Base-by-base conservation (phyloP, 2,888 invertebrate genomes). In the Eristalis tenax region DNA sequence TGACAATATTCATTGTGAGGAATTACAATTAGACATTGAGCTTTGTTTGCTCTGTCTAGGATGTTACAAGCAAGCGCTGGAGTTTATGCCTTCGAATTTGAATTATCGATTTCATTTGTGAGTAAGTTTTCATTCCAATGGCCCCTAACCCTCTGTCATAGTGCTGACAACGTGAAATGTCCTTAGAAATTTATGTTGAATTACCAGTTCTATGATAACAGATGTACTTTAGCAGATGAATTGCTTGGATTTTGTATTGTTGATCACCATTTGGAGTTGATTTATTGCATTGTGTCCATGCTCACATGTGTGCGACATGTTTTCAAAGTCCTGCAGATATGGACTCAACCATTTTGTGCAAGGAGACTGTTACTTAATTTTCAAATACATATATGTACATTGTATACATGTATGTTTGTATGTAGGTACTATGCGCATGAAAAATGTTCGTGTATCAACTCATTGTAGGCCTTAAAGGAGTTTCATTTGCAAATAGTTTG, bases 81-180 rank as follows among this genome's bases (percentile, higher is more conserved):
- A 61, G 63, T 63, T 43, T 32, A 28, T 63, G 50, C 35, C 66
- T 57, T 77, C 57, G 76, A 70, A 70, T 82, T 76, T 82, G 76
- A 82, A 70, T 70, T 76, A 82, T 76, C 81, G 81, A 76, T 70
- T 76, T 82, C 70, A 70, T 81, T 75, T 75, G 74, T 40, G 75
- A 75, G 40, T 56, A 76, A 82, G 69, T 76, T 82, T 76, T 64
- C 40, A 65, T 82, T 70, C 56, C 35, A 65, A 70, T 70, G 6
- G 43, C 23, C 4, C 69, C 38, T 23, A 6, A 22, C n/a, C 43
- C 22, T 68, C 6, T 76, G 23, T 18, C 18, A 10, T 28, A 56
- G 22, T 77, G 69, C 69, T 69, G 63, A 63, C 56, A 66, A 57
- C 13, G 75, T 38, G 13, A 75, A 74, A 43, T 50, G 50, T 74